phyloP scores from a whole-genome alignment of 2,113 vertebrate genomes.

The Oophaga pumilio region DNA sequence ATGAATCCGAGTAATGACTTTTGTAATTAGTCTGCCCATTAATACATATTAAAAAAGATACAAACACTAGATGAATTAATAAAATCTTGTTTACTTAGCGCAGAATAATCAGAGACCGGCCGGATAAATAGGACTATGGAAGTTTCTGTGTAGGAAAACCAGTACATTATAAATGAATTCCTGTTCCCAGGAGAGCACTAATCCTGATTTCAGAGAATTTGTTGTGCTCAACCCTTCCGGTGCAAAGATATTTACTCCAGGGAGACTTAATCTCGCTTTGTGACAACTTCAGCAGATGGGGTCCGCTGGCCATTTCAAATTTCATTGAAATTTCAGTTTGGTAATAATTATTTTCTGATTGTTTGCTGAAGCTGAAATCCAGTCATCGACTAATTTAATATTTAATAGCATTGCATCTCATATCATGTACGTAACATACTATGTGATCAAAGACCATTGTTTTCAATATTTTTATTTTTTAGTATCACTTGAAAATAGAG shows the following conservation, averaged over 20 bases:
- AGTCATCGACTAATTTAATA: not conserved
- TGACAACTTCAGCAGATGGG: slow-evolving; percentile 55
- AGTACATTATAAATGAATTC: slow-evolving; percentile 46
- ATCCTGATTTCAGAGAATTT: slow-evolving; percentile 58
- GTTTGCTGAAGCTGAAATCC: slow-evolving; percentile 46
- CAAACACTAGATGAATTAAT: slow-evolving; percentile 42
- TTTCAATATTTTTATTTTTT: not conserved
- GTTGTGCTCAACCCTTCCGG: slow-evolving; percentile 56
- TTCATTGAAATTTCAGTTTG: slow-evolving; percentile 42
- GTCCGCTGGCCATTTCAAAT: slow-evolving; percentile 41
- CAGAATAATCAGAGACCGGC: slow-evolving; percentile 12
- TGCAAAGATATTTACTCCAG: slow-evolving; percentile 55
- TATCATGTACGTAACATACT: not conserved
- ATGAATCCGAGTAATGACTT: slow-evolving; percentile 27
- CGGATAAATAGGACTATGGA: slow-evolving; percentile 32
- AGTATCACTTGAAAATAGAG: not conserved
- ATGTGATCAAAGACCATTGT: not conserved
- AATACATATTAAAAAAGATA: slow-evolving; percentile 41
- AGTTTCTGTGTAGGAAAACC: slow-evolving; percentile 17
- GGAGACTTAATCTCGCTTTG: slow-evolving; percentile 58
- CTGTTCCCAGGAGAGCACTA: slow-evolving; percentile 44
- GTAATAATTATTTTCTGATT: slow-evolving; percentile 30
- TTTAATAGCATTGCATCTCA: not conserved
- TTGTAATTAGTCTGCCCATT: slow-evolving; percentile 7
- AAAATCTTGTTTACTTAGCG: slow-evolving; percentile 23